A percentile compares a stretch with the other conserved stretches of the same genome.
Conservation (phyloP, 2,888 invertebrate genomes). For the Pyrrhosoma nymphula region DNA sequence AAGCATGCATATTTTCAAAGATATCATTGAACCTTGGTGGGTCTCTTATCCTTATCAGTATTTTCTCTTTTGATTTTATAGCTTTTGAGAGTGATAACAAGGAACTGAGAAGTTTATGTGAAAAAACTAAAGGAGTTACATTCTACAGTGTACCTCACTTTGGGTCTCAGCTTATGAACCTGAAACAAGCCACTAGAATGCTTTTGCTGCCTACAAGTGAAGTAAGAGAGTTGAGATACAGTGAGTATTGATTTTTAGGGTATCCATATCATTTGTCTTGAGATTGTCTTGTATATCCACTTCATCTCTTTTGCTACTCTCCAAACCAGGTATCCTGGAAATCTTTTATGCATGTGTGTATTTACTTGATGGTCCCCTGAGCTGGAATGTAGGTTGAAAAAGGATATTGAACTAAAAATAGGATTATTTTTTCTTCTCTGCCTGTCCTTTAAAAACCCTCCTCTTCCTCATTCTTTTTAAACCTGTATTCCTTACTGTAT, state of each 20-base stretch:
- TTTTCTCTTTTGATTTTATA: slow-evolving; percentile 72
- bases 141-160: slow-evolving; percentile 95
- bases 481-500: too few relatives aligned
- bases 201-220: slow-evolving; percentile 93
- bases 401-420: too few relatives aligned
- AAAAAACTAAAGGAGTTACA: slow-evolving; percentile 76
- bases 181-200: slow-evolving; percentile 87
- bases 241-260: slow-evolving; percentile 77
- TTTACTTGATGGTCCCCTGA: neutral
- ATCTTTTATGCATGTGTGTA: too few relatives aligned
- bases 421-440: too few relatives aligned
- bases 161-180: slow-evolving; percentile 88
- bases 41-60: slow-evolving; percentile 69
- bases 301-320: neutral
- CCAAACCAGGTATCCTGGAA: neutral
- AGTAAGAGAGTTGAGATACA: slow-evolving; percentile 88
- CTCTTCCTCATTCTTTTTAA: too few relatives aligned
- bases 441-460: too few relatives aligned
- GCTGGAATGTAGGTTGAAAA: neutral
- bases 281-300: slow-evolving; percentile 36
- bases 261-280: too few relatives aligned
- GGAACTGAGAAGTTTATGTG: neutral
- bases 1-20: too few relatives aligned
- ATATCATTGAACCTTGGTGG: too few relatives aligned
- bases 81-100: slow-evolving; percentile 81